Evolutionary conservation across 2,113 vertebrate genomes (phyloP).

Genomic region (Tragelaphus scriptus): DNA sequence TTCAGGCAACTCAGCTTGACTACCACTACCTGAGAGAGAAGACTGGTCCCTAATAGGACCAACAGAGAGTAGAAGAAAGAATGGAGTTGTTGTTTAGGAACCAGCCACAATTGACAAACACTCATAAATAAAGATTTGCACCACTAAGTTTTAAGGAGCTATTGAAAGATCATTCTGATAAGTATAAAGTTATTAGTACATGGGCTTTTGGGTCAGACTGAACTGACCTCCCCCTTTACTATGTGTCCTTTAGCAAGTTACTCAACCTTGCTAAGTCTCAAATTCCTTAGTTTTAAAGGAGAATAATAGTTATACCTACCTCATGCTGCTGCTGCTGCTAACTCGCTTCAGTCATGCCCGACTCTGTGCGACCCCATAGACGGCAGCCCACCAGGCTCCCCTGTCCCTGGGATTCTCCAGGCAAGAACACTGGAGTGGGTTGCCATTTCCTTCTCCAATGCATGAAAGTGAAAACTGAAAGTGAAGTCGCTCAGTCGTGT

Average conservation of each 20-base stretch:
- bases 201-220: not conserved
- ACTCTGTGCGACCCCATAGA: too few species aligned
- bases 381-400: fast-evolving
- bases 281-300: not conserved
- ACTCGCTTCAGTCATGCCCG: too few species aligned
- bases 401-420: too few species aligned
- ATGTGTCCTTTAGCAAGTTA: not conserved
- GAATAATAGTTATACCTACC: not conserved
- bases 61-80: not conserved
- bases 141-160: not conserved
- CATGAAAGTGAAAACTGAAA: too few species aligned
- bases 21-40: not conserved
- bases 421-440: too few species aligned
- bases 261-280: not conserved
- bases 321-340: not conserved
- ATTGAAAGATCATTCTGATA: not conserved
- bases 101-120: not conserved
- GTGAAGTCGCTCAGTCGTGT: too few species aligned
- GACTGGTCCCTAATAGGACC: not conserved
- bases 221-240: not conserved
- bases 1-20: not conserved
- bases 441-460: too few species aligned
- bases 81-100: not conserved
- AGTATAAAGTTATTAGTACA: not conserved
- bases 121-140: not conserved